These are phyloP conservation scores for Vanessa tameamea DNA, from an alignment of 1,140 invertebrate species.

Conservation along the genomic window DNA sequence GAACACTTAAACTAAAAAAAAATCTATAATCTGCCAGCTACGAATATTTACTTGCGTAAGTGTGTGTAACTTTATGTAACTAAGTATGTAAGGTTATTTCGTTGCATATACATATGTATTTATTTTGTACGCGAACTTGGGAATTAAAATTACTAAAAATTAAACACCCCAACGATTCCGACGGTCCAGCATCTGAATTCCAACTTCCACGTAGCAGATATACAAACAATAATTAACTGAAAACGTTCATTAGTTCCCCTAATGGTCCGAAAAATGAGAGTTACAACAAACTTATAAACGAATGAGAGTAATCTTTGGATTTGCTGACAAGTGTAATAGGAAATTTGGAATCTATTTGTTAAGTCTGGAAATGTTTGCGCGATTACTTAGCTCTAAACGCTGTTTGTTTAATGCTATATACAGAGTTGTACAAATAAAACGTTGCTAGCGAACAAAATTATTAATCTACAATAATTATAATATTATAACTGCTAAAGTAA, in stretches of 20 bases:
- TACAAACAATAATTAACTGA: conserved; percentile 13
- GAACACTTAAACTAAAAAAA: too few relatives aligned
- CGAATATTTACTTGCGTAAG: too few relatives aligned
- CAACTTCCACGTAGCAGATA: not conserved
- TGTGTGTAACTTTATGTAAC: too few relatives aligned
- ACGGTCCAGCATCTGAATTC: not conserved
- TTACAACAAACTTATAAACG: not conserved
- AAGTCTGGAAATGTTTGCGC: not conserved
- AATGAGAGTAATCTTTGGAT: not conserved
- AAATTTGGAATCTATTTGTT: not conserved
- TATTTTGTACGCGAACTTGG: too few relatives aligned
- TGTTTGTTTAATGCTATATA: not conserved
- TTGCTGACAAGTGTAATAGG: conserved; percentile 1
- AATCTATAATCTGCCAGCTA: too few relatives aligned
- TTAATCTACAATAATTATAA: not conserved
- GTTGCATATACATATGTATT: too few relatives aligned
- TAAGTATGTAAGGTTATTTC: too few relatives aligned
- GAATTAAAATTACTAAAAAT: too few relatives aligned
- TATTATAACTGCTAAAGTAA: not conserved
- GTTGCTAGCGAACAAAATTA: too few relatives aligned
- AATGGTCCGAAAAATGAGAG: conserved; percentile 6
- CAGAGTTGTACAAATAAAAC: too few relatives aligned
- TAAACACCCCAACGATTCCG: too few relatives aligned
- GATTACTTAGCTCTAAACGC: not conserved
- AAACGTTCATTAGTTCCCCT: conserved; percentile 14